Evolutionary conservation across 2,113 vertebrate species (phyloP).

Genomic region (Callorhinus ursinus): DNA sequence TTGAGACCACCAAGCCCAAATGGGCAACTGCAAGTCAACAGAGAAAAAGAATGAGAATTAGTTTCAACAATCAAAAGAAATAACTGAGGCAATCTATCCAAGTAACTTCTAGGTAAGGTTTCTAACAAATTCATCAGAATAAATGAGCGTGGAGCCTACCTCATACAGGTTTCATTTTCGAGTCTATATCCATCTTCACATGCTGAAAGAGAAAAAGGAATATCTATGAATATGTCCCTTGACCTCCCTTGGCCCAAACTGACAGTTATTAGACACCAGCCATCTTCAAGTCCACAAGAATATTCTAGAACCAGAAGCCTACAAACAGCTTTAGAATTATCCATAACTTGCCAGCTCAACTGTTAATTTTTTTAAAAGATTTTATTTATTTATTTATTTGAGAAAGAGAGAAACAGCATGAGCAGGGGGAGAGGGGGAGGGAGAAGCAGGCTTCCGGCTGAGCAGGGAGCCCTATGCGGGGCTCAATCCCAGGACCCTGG

Average conservation of each 20-base stretch:
- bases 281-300: background rate
- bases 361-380: background rate
- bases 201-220: constrained; percentile 85
- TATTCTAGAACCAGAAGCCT: constrained; percentile 11
- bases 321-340: background rate
- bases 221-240: background rate
- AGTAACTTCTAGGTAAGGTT: background rate
- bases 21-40: constrained; percentile 90
- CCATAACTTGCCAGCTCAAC: background rate
- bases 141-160: constrained; percentile 84
- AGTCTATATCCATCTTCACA: constrained; percentile 95
- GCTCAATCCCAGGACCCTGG: no score
- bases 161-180: constrained; percentile 93
- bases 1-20: constrained; percentile 99
- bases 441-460: no score
- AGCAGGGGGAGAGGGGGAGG: no score
- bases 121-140: background rate
- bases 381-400: background rate
- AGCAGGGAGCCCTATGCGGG: no score
- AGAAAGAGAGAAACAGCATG: no score
- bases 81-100: background rate
- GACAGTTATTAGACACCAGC: background rate
- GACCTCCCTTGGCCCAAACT: background rate
- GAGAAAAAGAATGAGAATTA: constrained; percentile 61
- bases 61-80: constrained; percentile 56